Base-by-base conservation (phyloP, 2,888 invertebrate genomes). In the Hemaris fuciformis region DNA sequence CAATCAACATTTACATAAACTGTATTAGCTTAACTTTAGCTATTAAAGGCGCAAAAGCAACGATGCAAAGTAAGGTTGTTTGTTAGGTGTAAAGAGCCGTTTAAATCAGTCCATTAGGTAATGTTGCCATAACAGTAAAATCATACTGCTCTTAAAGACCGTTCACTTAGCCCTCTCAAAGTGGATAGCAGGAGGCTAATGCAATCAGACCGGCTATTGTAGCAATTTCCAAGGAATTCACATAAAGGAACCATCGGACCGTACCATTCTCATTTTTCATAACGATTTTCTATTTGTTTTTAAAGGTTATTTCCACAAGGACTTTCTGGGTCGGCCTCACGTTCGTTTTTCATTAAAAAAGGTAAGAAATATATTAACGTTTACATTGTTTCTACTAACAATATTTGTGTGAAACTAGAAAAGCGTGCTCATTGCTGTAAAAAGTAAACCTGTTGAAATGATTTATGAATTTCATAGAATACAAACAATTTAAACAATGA, bases 141-240 rank as follows among this genome's bases (percentile, higher is more conserved):
- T 76, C 74, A 68, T 71, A 74, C 75, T 72, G 73, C 63, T 62
- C 70, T 65, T 75, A 71, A 76, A 74, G 71, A 74, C 69, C 69
- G 72, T 73, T 71, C 72, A 70, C 69, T 75, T 74, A 71, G 68
- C 66, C 71, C 69, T 72, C 70, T 61, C 66, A 31, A 71, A 75
- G 75, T 72, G 74, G 73, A 66, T 71, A 69, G 74, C 71, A 68
- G 73, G 66, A 71, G 71, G 75, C 78, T 84, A 84, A 85, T 77
- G 76, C 79, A 84, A 85, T 85, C 80, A 84, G 73, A 65, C 69
- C 67, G 71, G 74, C 79, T 76, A 79, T 84, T 80, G 79, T 77
- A 72, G 78, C 81, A 79, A 85, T 83, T 83, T 81, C 76, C 74
- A 75, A 74, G 77, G 72, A 80, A 84, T 84, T 83, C 79, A 76